These are phyloP conservation scores for Alloplasta piceator DNA, from an alignment of 2,888 invertebrate species.

Conservation along the genomic window DNA sequence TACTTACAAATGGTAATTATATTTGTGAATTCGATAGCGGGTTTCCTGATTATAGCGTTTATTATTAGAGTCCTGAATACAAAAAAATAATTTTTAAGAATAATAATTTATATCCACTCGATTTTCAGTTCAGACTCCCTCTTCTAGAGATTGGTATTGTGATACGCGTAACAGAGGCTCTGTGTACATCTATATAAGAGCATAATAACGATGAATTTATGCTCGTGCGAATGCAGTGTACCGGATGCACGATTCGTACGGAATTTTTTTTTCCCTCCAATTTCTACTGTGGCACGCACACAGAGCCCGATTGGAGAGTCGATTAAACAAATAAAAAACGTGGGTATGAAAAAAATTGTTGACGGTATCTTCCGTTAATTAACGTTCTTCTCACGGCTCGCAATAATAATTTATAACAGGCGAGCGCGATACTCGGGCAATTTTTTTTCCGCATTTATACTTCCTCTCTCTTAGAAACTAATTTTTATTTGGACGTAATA, in stretches of 20 bases:
- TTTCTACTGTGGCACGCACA: conserved; percentile 24
- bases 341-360: background rate
- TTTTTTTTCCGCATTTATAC: too few species aligned
- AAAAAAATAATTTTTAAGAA: too few species aligned
- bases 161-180: too few species aligned
- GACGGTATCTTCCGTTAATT: conserved; percentile 67
- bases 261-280: conserved; percentile 52
- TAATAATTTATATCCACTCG: too few species aligned
- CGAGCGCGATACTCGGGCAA: too few species aligned
- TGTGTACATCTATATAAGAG: background rate
- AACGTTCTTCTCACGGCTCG: conserved; percentile 68
- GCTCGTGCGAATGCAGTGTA: conserved; percentile 46
- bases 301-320: conserved; percentile 19
- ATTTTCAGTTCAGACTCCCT: background rate
- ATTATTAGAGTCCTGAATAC: too few species aligned
- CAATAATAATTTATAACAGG: conserved; percentile 34
- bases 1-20: too few species aligned
- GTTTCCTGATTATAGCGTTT: too few species aligned
- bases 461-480: too few species aligned
- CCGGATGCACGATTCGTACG: conserved; percentile 56
- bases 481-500: too few species aligned
- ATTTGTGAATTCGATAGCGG: too few species aligned
- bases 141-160: conserved; percentile 29
- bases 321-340: conserved; percentile 19
- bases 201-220: conserved; percentile 31